phyloP scores from a whole-genome alignment of 2,113 vertebrate species.

The Misgurnus mizolepis region DNA sequence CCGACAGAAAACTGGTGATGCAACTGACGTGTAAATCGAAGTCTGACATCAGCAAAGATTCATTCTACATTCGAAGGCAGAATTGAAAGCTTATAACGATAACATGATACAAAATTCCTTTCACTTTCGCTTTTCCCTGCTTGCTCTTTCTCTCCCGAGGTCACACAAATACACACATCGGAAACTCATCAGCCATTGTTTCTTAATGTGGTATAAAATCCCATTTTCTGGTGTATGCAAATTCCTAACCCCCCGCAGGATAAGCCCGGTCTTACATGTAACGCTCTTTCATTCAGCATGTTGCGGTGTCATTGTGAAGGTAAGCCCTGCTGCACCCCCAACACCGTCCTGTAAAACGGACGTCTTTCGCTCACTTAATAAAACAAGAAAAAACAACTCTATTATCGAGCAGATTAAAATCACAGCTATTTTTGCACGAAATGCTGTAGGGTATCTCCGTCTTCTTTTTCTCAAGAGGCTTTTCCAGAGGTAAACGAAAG shows the following conservation, averaged over 20 bases:
- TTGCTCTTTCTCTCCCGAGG: constrained; percentile 14
- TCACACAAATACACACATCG: constrained; percentile 36
- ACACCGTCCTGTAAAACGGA: background rate
- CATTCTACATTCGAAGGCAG: constrained; percentile 7
- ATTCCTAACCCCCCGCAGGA: constrained; percentile 42
- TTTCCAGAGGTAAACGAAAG: constrained; percentile 3
- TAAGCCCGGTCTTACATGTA: constrained; percentile 55
- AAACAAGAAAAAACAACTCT: constrained; percentile 15
- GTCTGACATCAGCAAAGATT: constrained; percentile 31
- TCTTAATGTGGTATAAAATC: constrained; percentile 61
- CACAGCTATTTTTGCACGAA: background rate
- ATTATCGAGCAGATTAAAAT: constrained; percentile 24
- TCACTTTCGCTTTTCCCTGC: background rate
- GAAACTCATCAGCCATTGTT: constrained; percentile 53
- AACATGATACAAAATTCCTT: background rate
- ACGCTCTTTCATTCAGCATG: constrained; percentile 45
- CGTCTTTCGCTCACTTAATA: background rate
- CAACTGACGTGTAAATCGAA: constrained; percentile 62
- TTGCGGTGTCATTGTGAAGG: constrained; percentile 27
- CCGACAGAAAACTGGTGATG: constrained; percentile 88
- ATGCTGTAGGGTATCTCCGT: constrained; percentile 4
- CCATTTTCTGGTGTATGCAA: constrained; percentile 61
- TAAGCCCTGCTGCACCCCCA: background rate
- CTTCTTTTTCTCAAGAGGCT: constrained; percentile 25
- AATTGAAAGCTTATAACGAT: background rate